Evolutionary conservation across 2,797 vertebrate species (phyloP).

Genomic region (Carcharodon carcharias): DNA sequence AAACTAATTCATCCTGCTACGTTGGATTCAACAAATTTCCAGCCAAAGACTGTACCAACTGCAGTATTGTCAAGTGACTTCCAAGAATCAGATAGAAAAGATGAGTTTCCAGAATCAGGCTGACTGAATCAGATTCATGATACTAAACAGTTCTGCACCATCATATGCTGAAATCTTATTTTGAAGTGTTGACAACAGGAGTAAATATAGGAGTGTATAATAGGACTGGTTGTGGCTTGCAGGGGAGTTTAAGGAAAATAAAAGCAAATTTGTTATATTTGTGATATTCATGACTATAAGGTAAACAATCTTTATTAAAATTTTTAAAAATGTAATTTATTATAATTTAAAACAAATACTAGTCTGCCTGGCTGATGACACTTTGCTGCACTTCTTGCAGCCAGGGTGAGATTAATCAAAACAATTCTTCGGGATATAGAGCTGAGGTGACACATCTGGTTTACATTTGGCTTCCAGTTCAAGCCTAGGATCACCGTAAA

Average conservation of each 20-base stretch:
- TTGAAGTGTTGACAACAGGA: neutral
- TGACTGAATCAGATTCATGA: neutral
- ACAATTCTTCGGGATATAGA: neutral
- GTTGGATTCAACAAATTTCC: neutral
- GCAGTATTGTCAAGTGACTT: neutral
- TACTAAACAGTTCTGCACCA: neutral
- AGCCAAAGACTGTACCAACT: neutral
- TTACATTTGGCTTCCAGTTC: neutral
- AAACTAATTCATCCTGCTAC: constrained; percentile 14
- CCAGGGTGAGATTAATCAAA: neutral
- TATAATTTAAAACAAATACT: neutral
- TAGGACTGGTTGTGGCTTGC: neutral
- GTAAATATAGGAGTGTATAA: too few relatives aligned
- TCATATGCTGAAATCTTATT: neutral
- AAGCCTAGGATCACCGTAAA: neutral
- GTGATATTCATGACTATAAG: constrained; percentile 1
- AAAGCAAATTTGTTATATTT: neutral
- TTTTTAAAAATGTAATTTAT: constrained; percentile 1
- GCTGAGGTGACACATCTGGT: neutral
- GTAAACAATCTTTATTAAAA: neutral
- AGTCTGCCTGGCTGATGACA: neutral
- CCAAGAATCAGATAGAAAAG: neutral
- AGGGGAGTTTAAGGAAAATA: neutral
- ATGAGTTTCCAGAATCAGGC: neutral
- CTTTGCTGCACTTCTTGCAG: neutral